These are phyloP conservation scores for Drosophila ustulata DNA, from an alignment of 2,888 invertebrate species.

Conservation along the genomic window DNA sequence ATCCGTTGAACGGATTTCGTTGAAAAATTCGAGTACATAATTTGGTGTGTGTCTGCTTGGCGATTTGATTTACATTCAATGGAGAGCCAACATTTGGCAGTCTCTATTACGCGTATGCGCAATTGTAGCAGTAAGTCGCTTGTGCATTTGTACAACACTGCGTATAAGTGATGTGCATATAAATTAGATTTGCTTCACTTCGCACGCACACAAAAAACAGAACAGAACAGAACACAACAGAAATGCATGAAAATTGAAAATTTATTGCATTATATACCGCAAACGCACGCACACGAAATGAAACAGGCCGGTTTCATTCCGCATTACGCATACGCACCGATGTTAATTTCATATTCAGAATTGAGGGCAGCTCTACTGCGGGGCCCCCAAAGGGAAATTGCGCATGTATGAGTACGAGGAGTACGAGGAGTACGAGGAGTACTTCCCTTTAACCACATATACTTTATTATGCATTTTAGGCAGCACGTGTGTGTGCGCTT, in stretches of 20 bases:
- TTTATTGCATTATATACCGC: constrained; percentile 60
- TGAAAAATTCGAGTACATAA: constrained; percentile 37
- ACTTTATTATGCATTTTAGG: constrained; percentile 64
- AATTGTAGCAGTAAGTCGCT: constrained; percentile 29
- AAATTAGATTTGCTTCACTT: constrained; percentile 68
- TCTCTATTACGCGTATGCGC: constrained; percentile 37
- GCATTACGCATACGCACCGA: constrained; percentile 74
- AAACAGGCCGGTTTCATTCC: constrained; percentile 20
- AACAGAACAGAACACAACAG: not conserved
- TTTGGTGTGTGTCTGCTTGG: constrained; percentile 8
- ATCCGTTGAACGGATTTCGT: constrained; percentile 61
- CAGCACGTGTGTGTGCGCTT: constrained; percentile 21
- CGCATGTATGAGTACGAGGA: constrained; percentile 14
- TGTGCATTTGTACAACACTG: constrained; percentile 39
- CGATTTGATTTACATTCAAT: constrained; percentile 14
- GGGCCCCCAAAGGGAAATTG: constrained; percentile 53
- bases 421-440: constrained; percentile 7
- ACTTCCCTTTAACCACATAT: constrained; percentile 32
- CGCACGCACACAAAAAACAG: constrained; percentile 26
- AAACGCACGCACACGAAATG: not conserved
- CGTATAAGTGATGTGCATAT: constrained; percentile 71
- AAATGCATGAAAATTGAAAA: constrained; percentile 66
- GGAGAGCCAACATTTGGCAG: constrained; percentile 15
- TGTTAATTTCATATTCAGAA: constrained; percentile 76
- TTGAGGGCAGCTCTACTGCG: constrained; percentile 30